A percentile compares a stretch with the other conserved stretches of the same genome.
phyloP scores from a whole-genome alignment of 2,888 invertebrate species.

The Andrena fulva region DNA sequence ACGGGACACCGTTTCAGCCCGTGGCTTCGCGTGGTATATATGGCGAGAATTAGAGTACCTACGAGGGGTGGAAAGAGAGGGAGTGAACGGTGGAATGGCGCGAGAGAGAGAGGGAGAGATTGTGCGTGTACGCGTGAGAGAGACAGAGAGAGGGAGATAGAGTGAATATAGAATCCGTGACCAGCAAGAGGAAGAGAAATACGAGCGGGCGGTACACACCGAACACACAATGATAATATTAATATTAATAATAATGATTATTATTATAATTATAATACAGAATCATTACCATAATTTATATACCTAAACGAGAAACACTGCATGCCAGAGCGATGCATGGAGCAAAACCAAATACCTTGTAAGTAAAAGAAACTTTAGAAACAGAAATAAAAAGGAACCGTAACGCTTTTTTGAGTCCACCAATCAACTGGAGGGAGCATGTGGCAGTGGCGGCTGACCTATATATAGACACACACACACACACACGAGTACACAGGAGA shows the following conservation, averaged over 20 bases:
- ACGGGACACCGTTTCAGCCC: neutral
- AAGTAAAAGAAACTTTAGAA: constrained; percentile 80
- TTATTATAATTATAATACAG: constrained; percentile 82
- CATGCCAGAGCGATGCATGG: constrained; percentile 76
- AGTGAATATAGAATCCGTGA: constrained; percentile 68
- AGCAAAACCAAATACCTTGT: constrained; percentile 83
- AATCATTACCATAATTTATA: constrained; percentile 85
- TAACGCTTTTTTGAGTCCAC: constrained; percentile 73
- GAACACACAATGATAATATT: constrained; percentile 79
- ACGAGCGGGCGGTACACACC: constrained; percentile 69
- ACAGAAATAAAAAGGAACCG: constrained; percentile 65
- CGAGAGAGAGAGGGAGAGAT: constrained; percentile 12
- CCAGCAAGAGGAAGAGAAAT: constrained; percentile 50
- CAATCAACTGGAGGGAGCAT: constrained; percentile 44
- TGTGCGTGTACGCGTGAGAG: neutral
- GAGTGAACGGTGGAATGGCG: constrained; percentile 13
- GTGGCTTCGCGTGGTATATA: neutral
- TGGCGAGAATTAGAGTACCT: neutral
- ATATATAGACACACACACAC: neutral
- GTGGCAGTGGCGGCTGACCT: constrained; percentile 42
- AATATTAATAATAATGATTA: constrained; percentile 79
- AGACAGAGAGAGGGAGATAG: constrained; percentile 34
- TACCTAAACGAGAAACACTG: constrained; percentile 78
- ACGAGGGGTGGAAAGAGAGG: constrained; percentile 27
- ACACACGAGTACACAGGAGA: neutral